phyloP scores from a whole-genome alignment of 2,888 invertebrate species.

The Prenolepis imparis region DNA sequence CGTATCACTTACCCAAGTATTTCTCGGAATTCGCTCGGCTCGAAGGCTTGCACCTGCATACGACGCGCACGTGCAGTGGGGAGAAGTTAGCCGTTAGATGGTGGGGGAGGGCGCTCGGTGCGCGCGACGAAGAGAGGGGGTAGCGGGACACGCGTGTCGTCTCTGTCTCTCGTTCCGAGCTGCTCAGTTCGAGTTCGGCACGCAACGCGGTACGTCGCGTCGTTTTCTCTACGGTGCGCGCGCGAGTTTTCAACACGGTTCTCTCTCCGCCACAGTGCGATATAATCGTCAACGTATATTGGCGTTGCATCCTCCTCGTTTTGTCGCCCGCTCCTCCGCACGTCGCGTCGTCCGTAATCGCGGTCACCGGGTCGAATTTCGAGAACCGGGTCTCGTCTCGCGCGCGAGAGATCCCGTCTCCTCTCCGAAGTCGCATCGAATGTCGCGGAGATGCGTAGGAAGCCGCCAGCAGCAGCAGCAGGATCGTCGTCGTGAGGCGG shows the following conservation, averaged over 20 bases:
- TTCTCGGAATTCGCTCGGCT: conserved; percentile 21
- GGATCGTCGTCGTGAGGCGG: conserved; percentile 8
- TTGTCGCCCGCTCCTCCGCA: neutral
- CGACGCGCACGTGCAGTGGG: conserved; percentile 9
- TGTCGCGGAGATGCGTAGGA: conserved; percentile 33
- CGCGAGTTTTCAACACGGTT: conserved; percentile 36
- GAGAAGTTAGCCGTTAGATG: conserved; percentile 26
- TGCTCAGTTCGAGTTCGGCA: conserved; percentile 81
- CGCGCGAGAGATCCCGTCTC: neutral
- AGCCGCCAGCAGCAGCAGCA: neutral
- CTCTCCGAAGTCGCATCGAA: neutral
- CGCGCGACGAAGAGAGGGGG: conserved; percentile 61
- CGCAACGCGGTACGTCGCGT: conserved; percentile 78
- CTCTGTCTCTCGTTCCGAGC: conserved; percentile 73
- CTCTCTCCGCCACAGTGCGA: neutral
- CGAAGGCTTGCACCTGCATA: conserved; percentile 20
- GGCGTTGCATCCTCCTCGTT: neutral
- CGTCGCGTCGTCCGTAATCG: conserved; percentile 46
- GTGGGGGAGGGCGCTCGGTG: conserved; percentile 57
- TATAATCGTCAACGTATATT: neutral
- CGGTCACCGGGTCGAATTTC: conserved; percentile 66
- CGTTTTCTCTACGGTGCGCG: conserved; percentile 54
- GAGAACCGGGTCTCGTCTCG: conserved; percentile 32
- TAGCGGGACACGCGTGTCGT: conserved; percentile 73
- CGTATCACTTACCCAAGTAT: neutral